A percentile compares a stretch with the other conserved stretches of the same genome.
Conservation (phyloP, 2,888 invertebrate species). For the Podotricha telesiphe region DNA sequence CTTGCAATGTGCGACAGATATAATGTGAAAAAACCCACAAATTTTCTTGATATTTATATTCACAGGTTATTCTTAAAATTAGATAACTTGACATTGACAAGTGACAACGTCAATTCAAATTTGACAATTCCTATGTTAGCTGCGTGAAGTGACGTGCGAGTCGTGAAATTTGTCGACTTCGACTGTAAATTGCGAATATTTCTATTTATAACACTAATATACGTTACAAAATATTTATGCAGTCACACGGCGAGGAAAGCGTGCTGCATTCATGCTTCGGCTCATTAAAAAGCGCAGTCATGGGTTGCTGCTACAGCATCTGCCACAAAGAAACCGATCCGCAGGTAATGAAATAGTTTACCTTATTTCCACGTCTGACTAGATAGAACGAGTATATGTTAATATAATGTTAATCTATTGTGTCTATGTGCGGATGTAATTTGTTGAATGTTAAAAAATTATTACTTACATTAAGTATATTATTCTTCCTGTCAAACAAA, state of each 20-base stretch:
- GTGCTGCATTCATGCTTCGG: constrained; percentile 80
- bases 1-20: too few relatives aligned
- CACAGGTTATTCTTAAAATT: too few relatives aligned
- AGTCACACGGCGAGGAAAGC: constrained; percentile 74
- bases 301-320: constrained; percentile 89
- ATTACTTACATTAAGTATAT: constrained; percentile 2
- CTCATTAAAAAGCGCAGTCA: constrained; percentile 77
- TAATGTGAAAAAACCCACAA: not conserved
- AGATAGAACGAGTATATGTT: constrained; percentile 19
- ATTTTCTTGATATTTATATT: too few relatives aligned
- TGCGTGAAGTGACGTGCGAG: constrained; percentile 40
- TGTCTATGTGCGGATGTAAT: constrained; percentile 8
- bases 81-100: constrained; percentile 13
- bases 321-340: constrained; percentile 88
- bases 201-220: constrained; percentile 72
- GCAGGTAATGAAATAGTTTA: constrained; percentile 78
- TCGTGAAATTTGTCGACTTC: constrained; percentile 48
- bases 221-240: constrained; percentile 77
- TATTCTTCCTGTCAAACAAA: constrained; percentile 22
- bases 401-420: constrained; percentile 28
- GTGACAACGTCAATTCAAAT: constrained; percentile 7
- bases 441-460: constrained; percentile 4
- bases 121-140: constrained; percentile 17
- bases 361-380: constrained; percentile 35
- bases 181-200: constrained; percentile 63